Base-by-base conservation (phyloP, 2,888 invertebrate species). In the Julus scandinavius region DNA sequence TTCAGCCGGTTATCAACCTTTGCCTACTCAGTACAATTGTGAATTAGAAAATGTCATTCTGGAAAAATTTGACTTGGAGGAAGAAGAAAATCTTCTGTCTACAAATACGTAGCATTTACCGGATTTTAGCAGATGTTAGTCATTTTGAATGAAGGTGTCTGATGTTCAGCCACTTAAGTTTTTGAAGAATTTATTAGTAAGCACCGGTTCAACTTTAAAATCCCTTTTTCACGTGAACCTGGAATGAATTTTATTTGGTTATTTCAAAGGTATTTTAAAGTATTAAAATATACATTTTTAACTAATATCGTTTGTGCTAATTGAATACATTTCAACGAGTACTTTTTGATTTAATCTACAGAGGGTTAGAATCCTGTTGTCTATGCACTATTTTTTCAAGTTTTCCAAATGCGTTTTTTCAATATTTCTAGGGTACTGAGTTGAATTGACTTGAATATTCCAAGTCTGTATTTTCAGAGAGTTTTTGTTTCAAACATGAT, bases 61-160 rank as follows among this genome's bases (percentile, higher is more conserved):
- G n/a, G 85, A 45, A 85, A 45, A 85, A 85, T 85, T 29, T n/a
- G 50, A 85, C 49, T 13, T 85, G 49, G 85, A 85, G 20, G 85
- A 85, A 85, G 85, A 85, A 29, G 85, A 85, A 20, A 20, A 50
- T 15, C 20, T 85, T 45, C 85, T 85, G 45, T 45, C 85, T 29
- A 85, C 85, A 85, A 85, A 85, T 50, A 85, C 85, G 85, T 85
- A 85, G n/a, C 50, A 85, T 38, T 80, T 40, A 80, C 38, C 4
- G 29, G 38, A 40, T 38, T 80, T 80, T 38, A 11, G 15, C 80
- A 80, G 38, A 13, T 13, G 38, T 13, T 80, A 38, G 38, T 15
- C 11, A 15, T 80, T 80, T 80, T 80, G 38, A 80, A 29, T 13
- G 7, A 38, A 80, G 38, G 80, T 80, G 80, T 5, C 80, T 80